Evolutionary conservation across 2,113 vertebrate genomes (phyloP).

Genomic region (Oreocharis arfaki): DNA sequence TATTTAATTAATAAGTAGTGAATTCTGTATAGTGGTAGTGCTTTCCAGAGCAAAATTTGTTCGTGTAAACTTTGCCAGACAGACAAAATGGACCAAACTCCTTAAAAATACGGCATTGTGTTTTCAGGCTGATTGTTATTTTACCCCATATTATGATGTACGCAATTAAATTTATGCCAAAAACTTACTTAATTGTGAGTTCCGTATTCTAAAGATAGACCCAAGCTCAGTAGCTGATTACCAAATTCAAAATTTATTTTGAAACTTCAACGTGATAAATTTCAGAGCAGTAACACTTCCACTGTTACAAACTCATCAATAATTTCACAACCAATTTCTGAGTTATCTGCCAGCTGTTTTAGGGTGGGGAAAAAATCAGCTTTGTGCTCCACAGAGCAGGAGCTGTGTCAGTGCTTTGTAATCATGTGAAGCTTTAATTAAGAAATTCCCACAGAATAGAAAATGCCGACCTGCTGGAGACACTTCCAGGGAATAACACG

Average conservation of each 20-base stretch:
- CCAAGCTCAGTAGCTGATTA: not conserved
- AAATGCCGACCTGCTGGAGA: not conserved
- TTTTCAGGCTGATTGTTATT: not conserved
- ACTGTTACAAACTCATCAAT: not conserved
- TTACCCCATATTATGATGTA: too few relatives aligned
- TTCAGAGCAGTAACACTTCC: not conserved
- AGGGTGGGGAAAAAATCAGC: not conserved
- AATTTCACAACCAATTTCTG: not conserved
- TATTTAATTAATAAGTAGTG: not conserved
- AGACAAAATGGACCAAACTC: too few relatives aligned
- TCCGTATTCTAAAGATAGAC: not conserved
- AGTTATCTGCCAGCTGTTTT: not conserved
- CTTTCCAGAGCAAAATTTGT: not conserved
- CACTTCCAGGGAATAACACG: not conserved
- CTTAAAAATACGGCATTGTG: rapidly evolving
- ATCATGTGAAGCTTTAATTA: conserved; percentile 20
- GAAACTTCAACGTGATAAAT: not conserved
- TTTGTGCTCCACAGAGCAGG: not conserved
- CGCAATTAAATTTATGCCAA: not conserved
- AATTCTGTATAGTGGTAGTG: not conserved
- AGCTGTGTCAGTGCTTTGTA: not conserved
- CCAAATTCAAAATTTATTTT: not conserved
- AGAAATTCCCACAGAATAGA: not conserved
- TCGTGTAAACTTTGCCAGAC: not conserved
- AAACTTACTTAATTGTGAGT: rapidly evolving